Evolutionary conservation across 2,113 vertebrate genomes (phyloP).

Genomic region (Zapus hudsonius): DNA sequence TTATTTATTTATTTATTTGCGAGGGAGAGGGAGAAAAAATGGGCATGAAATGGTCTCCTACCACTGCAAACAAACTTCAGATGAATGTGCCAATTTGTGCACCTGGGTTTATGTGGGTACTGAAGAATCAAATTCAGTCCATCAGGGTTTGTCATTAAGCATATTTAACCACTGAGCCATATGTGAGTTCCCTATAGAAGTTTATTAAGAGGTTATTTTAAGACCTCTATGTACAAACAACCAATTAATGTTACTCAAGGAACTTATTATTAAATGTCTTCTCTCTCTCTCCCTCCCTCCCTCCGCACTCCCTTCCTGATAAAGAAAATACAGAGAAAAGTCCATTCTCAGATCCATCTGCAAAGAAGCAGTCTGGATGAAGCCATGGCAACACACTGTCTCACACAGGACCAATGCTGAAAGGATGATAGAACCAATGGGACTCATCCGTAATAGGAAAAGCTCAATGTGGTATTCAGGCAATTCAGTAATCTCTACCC

Average conservation of each 20-base stretch:
- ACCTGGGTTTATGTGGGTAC: no score
- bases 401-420: background rate
- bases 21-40: no score
- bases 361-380: background rate
- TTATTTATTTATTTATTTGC: no score
- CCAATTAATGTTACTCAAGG: background rate
- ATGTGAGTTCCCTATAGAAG: no score
- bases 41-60: no score
- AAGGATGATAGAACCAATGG: background rate
- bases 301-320: background rate
- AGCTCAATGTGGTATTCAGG: background rate
- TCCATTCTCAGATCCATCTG: background rate
- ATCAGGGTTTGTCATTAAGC: no score
- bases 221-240: background rate
- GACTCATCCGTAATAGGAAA: rapidly evolving
- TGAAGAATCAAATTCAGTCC: no score
- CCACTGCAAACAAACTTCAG: no score
- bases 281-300: background rate
- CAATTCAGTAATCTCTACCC: background rate
- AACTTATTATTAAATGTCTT: background rate
- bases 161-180: no score
- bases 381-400: conserved; percentile 51
- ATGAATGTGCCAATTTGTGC: no score
- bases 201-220: conserved; percentile 26
- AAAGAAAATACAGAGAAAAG: background rate